Evolutionary conservation across 2,113 vertebrate genomes (phyloP), one percentile per base, ranked within the genome.

Genomic region (Balaenoptera acutorostrata): DNA sequence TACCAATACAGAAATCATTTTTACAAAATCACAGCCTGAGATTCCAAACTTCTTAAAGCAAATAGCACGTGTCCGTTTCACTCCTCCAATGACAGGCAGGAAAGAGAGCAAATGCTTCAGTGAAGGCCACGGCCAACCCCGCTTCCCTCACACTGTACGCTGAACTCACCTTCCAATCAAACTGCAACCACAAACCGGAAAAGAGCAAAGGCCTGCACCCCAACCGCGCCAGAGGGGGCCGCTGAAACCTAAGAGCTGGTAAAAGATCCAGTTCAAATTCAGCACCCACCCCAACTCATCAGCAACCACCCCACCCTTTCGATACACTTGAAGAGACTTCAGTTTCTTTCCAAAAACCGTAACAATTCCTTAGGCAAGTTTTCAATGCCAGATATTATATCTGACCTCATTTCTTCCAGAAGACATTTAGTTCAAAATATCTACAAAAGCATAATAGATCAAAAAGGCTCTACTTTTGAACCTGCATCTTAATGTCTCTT

Each of bases 71-170:
- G 66, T 39, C 41, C 5, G n/a, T 17, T 36, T n/a, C 59, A 61
- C 59, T 6, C 63, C 41, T 27, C 44, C 68, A 52, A 25, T 6
- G 64, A 71, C 1, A 2, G 1, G 39, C 13, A 41, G 33, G 80
- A 77, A 49, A 31, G 33, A 20, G 18, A 71, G 68, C 25, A 44
- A 44, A 52, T 0, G 20, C 72, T 29, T 74, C 41, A 13, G 10
- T 7, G 23, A 83, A 6, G 44, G 18, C 31, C 55, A 20, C 39
- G 11, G 14, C 61, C 72, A 63, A 20, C 25, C 52, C 66, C 0
- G 0, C 23, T 63, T 78, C 68, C 49, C 64, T 72, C 31, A 2
- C 39, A 7, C n/a, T 1, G 29, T 21, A 3, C 27, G 3, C 3
- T 2, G 25, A 15, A 41, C 6, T 20, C 66, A 33, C 25, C 27